These are phyloP conservation scores for Anhinga rufa DNA, from an alignment of 2,113 vertebrate species.

Conservation along the genomic window DNA sequence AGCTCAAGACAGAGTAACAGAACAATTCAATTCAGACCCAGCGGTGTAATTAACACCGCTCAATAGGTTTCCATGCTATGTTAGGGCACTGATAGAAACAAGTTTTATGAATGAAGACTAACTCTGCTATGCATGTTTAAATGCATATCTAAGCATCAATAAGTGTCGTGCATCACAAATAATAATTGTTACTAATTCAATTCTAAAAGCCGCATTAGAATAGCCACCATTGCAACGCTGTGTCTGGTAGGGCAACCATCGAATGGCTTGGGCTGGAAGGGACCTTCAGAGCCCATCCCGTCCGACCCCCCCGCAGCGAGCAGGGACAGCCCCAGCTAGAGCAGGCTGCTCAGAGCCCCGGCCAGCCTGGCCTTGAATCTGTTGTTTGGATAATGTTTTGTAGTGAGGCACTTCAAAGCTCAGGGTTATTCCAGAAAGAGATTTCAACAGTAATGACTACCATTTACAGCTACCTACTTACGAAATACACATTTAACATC, in stretches of 20 bases:
- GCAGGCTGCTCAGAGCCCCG: too few relatives aligned
- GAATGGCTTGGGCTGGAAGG: too few relatives aligned
- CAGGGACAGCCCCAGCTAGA: too few relatives aligned
- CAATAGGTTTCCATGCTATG: rapidly evolving
- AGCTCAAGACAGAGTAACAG: neutral
- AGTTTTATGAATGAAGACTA: neutral
- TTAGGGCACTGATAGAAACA: neutral
- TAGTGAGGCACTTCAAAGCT: neutral
- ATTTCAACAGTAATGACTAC: too few relatives aligned
- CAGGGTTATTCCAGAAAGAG: neutral
- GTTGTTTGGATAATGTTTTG: rapidly evolving
- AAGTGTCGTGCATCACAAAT: rapidly evolving
- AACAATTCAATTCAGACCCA: neutral
- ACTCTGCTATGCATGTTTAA: neutral
- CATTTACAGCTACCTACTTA: neutral
- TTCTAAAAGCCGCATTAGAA: neutral
- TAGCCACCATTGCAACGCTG: rapidly evolving
- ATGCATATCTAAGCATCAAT: neutral
- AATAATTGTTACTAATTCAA: neutral
- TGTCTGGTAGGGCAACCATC: too few relatives aligned
- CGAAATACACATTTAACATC: rapidly evolving
- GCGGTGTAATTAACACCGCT: rapidly evolving
- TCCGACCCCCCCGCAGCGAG: too few relatives aligned
- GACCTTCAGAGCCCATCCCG: too few relatives aligned
- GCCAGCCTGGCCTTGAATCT: too few relatives aligned